Conservation (phyloP, 2,113 vertebrate species). For the Gnathonemus echidnorhynchus region DNA sequence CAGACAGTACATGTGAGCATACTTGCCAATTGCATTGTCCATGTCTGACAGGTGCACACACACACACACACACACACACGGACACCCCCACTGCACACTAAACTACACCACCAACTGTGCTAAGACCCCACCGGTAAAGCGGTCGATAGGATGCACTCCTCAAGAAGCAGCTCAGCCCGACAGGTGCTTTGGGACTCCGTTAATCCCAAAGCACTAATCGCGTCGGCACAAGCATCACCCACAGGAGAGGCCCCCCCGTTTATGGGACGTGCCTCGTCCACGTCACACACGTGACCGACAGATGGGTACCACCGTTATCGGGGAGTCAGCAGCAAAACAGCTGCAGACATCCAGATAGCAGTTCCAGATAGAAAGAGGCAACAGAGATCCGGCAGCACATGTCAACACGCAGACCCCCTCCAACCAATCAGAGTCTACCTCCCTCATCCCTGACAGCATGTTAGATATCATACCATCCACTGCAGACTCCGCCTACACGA, state of each 20-base stretch:
- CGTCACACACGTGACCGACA: neutral
- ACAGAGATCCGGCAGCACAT: neutral
- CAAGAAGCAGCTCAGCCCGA: neutral
- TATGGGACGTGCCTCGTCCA: neutral
- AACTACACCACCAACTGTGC: conserved; percentile 5
- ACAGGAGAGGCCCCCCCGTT: neutral
- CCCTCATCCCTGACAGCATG: conserved; percentile 23
- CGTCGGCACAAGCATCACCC: neutral
- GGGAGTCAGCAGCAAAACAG: neutral
- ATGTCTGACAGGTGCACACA: conserved; percentile 39
- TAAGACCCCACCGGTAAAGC: neutral
- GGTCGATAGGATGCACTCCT: neutral
- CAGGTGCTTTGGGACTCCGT: neutral
- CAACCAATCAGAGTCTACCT: conserved; percentile 15
- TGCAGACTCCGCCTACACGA: conserved; percentile 46
- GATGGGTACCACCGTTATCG: neutral
- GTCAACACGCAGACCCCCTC: neutral
- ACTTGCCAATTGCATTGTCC: conserved; percentile 27
- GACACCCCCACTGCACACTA: neutral
- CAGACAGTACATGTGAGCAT: neutral
- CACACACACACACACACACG: conserved; percentile 20
- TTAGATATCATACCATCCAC: conserved; percentile 46
- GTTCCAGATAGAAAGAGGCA: neutral
- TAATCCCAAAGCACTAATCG: neutral
- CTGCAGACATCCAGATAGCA: neutral